Evolutionary conservation across 2,113 vertebrate genomes (phyloP).

Genomic region (Mus pahari): DNA sequence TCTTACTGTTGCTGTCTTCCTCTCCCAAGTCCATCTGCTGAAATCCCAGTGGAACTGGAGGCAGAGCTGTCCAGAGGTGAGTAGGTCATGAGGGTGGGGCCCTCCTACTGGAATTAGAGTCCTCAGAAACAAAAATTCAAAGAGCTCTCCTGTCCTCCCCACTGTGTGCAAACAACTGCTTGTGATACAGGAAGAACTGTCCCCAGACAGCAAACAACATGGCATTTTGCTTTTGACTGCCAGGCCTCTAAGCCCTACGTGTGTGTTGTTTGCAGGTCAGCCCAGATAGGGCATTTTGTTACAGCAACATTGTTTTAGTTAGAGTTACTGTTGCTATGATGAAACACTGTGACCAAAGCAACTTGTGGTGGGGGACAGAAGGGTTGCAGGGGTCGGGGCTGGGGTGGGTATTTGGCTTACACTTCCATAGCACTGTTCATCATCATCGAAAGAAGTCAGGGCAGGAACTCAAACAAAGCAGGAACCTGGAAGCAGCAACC

Average conservation of each 20-base stretch:
- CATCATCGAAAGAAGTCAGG: background rate
- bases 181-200: background rate
- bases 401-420: background rate
- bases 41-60: background rate
- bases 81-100: background rate
- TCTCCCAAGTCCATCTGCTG: background rate
- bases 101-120: background rate
- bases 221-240: background rate
- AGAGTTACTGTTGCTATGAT: background rate
- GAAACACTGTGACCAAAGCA: background rate
- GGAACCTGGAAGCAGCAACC: background rate
- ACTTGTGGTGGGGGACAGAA: background rate
- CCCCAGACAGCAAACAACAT: background rate
- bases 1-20: background rate
- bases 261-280: background rate
- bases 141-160: background rate
- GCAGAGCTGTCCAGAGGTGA: background rate
- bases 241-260: background rate
- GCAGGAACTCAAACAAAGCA: background rate
- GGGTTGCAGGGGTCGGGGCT: background rate
- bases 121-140: background rate
- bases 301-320: background rate
- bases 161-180: background rate
- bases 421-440: background rate
- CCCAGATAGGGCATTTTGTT: background rate